Evolutionary conservation across 2,113 vertebrate species (phyloP).

Genomic region (Otolemur garnettii): DNA sequence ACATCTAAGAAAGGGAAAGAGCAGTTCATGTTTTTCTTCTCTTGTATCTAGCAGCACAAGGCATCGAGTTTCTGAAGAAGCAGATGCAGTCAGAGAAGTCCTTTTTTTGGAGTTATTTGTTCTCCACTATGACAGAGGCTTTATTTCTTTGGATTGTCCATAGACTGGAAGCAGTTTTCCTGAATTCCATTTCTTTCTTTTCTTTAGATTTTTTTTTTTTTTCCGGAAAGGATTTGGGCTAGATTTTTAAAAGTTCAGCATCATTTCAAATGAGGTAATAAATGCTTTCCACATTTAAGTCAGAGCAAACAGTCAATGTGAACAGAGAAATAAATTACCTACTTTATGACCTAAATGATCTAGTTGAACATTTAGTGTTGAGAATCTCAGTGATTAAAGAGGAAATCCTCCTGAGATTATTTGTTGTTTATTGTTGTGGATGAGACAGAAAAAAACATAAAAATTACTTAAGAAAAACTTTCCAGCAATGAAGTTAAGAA

Average conservation of each 20-base stretch:
- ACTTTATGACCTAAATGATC: too few relatives aligned
- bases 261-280: constrained; percentile 4
- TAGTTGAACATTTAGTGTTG: neutral
- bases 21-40: neutral
- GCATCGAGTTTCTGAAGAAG: neutral
- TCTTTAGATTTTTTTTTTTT: neutral
- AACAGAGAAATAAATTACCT: neutral
- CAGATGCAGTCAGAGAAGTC: neutral
- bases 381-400: neutral
- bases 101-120: neutral
- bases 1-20: neutral
- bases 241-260: constrained; percentile 32
- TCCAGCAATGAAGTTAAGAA: neutral
- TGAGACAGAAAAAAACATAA: neutral
- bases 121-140: neutral
- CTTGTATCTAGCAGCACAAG: neutral
- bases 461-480: neutral
- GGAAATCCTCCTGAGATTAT: neutral
- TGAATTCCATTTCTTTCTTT: neutral
- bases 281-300: neutral
- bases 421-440: neutral
- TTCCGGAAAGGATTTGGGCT: constrained; percentile 46
- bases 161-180: neutral
- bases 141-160: neutral
- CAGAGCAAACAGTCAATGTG: neutral